These are phyloP conservation scores for Halocynthia roretzi DNA, from an alignment of 23 tunicate genomes.

Conservation along the genomic window DNA sequence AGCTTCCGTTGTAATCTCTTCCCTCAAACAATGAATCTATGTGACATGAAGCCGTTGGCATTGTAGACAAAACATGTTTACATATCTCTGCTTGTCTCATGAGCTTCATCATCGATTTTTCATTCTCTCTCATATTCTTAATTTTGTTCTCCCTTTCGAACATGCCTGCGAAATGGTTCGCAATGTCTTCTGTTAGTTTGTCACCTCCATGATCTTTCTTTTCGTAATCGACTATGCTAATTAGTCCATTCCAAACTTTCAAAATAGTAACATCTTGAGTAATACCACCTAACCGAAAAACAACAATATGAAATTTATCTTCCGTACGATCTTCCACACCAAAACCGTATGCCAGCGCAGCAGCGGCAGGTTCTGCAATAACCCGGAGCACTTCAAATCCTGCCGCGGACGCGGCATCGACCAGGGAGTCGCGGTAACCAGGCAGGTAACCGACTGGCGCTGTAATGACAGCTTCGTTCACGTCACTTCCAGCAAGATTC, in stretches of 20 bases:
- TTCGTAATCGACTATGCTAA: neutral
- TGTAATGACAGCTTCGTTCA: conserved; percentile 13
- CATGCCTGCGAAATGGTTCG: conserved; percentile 20
- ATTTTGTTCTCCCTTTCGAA: conserved; percentile 5
- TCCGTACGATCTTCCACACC: neutral
- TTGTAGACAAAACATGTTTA: conserved; percentile 21
- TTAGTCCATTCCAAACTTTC: conserved; percentile 1
- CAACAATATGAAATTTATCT: neutral
- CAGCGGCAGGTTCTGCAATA: conserved; percentile 21
- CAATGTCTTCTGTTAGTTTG: conserved; percentile 13
- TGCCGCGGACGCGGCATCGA: conserved; percentile 13
- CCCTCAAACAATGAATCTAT: conserved; percentile 21
- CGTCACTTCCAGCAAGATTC: conserved; percentile 16
- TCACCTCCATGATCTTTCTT: conserved; percentile 10
- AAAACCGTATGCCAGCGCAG: conserved; percentile 15
- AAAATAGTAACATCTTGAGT: conserved; percentile 15
- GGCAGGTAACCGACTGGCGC: conserved; percentile 12
- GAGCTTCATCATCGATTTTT: conserved; percentile 12
- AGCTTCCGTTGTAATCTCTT: conserved; percentile 15
- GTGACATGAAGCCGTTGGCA: conserved; percentile 22
- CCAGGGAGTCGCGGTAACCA: neutral
- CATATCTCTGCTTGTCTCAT: conserved; percentile 15
- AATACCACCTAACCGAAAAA: conserved; percentile 19
- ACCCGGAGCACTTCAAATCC: conserved; percentile 26
- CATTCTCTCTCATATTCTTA: neutral